Base-by-base conservation (phyloP, 1,140 invertebrate genomes). In the Drosophila subobscura region DNA sequence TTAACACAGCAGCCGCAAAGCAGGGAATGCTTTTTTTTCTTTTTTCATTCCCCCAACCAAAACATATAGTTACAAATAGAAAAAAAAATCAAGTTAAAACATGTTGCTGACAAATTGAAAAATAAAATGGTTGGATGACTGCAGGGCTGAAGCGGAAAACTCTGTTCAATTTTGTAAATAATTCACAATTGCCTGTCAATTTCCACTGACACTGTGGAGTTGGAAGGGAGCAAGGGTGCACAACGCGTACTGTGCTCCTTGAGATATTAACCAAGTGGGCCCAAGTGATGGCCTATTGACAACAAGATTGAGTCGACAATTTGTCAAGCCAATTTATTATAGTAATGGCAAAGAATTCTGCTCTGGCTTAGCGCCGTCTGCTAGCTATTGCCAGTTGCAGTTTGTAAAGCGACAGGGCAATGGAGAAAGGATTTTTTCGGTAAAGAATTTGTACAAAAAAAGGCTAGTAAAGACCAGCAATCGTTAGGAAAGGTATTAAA, bases 161-260 rank as follows among this genome's bases (percentile, higher is more conserved):
- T 20, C 37, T 49, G 55, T 42, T 68, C 20, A 70, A 52, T 80
- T 73, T 58, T 53, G 77, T 80, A 77, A 86, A 85, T 86, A 81
- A 77, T 77, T 77, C 68, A 67, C 73, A 80, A 80, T 77, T 66
- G 42, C 45, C 47, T 86, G 80, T 86, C 80, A 85, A 80, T 70
- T 80, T 58, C 29, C 20, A 47, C 23, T 53, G 8, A 47, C 27
- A 25, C 7, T 7, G 25, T 27, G 20, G 14, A 29, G 46, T 40
- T 20, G 29, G 1, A 60, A 54, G 16, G 37, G 45, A 50, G 59
- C 33, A 20, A 20, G 16, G 16, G 16, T 1, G 16, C 16, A 20
- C n/a, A n/a, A n/a, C n/a, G n/a, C n/a, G n/a, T n/a, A n/a, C 44
- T 57, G n/a, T 10, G 20, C 5, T 60, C 33, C 57, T 44, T 37